phyloP scores from a whole-genome alignment of 2,797 vertebrate species.

The Arremon aurantiirostris region DNA sequence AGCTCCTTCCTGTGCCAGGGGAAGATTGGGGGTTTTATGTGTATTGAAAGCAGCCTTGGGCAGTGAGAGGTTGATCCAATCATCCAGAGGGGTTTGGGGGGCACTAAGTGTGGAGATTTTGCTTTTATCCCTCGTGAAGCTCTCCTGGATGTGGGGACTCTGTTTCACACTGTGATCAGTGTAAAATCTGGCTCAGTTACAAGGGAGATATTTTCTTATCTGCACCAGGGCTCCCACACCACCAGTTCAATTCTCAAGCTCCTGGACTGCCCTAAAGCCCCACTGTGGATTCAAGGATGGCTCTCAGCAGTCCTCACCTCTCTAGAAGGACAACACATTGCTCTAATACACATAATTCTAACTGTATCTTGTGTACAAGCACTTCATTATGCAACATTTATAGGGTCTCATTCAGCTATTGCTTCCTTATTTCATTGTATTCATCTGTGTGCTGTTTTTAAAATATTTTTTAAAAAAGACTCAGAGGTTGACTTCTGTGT shows the following conservation, averaged over 20 bases:
- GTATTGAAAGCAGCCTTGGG: not conserved
- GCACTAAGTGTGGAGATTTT: fast-evolving
- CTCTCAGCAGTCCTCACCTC: not conserved
- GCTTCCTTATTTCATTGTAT: not conserved
- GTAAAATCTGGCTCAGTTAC: not conserved
- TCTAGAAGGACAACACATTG: not conserved
- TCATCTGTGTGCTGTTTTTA: not conserved
- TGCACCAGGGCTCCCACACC: not conserved
- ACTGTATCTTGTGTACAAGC: not conserved
- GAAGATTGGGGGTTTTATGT: fast-evolving
- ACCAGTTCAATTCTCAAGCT: not conserved
- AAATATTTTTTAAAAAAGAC: not conserved
- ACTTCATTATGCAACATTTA: not conserved
- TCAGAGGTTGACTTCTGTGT: not conserved
- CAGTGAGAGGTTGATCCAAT: not conserved
- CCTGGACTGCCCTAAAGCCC: not conserved
- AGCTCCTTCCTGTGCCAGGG: not conserved
- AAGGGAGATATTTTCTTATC: not conserved
- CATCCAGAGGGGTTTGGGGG: not conserved
- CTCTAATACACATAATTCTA: not conserved
- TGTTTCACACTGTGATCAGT: not conserved
- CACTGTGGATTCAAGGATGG: not conserved
- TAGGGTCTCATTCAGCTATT: not conserved
- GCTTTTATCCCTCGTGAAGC: not conserved
- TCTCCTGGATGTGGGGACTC: not conserved